Conservation (phyloP, 2,888 invertebrate species). For the Hydrotaea diabolus region DNA sequence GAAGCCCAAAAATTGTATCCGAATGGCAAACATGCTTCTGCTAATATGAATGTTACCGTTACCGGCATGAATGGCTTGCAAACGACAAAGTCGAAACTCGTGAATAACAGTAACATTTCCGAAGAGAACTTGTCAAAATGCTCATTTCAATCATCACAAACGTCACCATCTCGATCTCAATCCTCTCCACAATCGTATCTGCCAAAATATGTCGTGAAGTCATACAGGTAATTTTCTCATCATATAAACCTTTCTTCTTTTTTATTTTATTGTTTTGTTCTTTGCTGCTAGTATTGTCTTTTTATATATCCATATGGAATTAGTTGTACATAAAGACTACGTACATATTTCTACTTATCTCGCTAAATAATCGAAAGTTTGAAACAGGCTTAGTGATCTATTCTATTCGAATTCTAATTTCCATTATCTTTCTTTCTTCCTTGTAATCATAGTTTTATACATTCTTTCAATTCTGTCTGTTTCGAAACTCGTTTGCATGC, state of each 20-base stretch:
- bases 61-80: neutral
- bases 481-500: slow-evolving; percentile 46
- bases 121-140: slow-evolving; percentile 33
- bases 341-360: neutral
- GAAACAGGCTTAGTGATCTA: neutral
- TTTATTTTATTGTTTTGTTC: slow-evolving; percentile 44
- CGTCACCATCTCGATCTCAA: slow-evolving; percentile 50
- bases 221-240: slow-evolving; percentile 80
- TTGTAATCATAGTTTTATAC: slow-evolving; percentile 12
- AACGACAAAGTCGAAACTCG: slow-evolving; percentile 26
- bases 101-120: slow-evolving; percentile 29
- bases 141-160: slow-evolving; percentile 50
- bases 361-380: neutral
- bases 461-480: neutral
- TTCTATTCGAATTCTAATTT: neutral
- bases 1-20: neutral
- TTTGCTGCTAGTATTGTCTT: neutral
- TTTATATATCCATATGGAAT: neutral
- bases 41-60: slow-evolving; percentile 33
- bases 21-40: slow-evolving; percentile 28
- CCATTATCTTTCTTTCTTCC: neutral
- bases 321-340: neutral
- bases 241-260: neutral
- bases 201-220: slow-evolving; percentile 81
- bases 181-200: slow-evolving; percentile 71